Percentiles rank a stretch among this genome's conserved stretches.
Evolutionary conservation across 2,888 invertebrate genomes (phyloP).

Genomic region (Notocelia uddmanniana): DNA sequence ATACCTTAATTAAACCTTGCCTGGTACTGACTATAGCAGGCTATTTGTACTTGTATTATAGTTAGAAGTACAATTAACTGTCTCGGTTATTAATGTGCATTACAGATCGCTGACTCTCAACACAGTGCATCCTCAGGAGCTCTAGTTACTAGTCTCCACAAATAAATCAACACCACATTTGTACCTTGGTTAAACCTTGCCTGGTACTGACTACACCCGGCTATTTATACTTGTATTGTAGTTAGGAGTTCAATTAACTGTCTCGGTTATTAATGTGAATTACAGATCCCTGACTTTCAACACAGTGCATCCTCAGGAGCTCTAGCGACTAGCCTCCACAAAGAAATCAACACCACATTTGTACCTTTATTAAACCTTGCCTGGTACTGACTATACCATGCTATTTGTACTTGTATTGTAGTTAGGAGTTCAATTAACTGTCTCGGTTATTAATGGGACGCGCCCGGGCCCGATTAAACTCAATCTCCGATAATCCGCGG

Average conservation of each 20-base stretch:
- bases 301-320: too few relatives aligned
- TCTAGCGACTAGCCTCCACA: too few relatives aligned
- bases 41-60: not conserved
- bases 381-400: not conserved
- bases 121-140: too few relatives aligned
- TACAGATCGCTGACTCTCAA: too few relatives aligned
- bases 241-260: slow-evolving; percentile 81
- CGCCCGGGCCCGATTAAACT: slow-evolving; percentile 62
- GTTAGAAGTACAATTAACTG: not conserved
- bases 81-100: too few relatives aligned
- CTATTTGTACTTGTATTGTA: slow-evolving; percentile 13
- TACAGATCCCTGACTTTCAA: too few relatives aligned
- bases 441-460: slow-evolving; percentile 79
- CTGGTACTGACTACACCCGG: not conserved
- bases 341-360: too few relatives aligned
- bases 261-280: slow-evolving; percentile 77
- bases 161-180: too few relatives aligned
- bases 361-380: not conserved
- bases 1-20: too few relatives aligned
- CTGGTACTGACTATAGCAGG: too few relatives aligned
- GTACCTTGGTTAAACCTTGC: not conserved
- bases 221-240: too few relatives aligned
- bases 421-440: slow-evolving; percentile 79
- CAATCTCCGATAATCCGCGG: slow-evolving; percentile 51
- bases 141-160: too few relatives aligned